Percentiles rank a stretch among this genome's conserved stretches.
phyloP scores from a whole-genome alignment of 1,140 invertebrate genomes.

The Andrena cerasifolii region DNA sequence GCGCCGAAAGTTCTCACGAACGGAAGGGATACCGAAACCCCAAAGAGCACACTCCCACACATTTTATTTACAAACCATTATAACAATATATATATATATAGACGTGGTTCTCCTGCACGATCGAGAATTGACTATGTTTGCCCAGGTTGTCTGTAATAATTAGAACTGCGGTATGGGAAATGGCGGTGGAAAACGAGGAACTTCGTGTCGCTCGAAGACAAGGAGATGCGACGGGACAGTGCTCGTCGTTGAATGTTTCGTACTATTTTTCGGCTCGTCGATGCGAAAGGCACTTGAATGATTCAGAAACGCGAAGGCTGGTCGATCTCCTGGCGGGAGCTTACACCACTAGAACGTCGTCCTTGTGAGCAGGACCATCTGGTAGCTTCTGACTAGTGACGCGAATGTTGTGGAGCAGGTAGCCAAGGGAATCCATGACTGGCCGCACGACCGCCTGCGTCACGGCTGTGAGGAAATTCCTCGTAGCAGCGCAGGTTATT shows the following conservation, averaged over 20 bases:
- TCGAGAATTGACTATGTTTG: too few relatives aligned
- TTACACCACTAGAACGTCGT: conserved; percentile 52
- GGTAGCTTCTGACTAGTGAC: conserved; percentile 83
- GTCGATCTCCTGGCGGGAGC: background rate
- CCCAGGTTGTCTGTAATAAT: too few relatives aligned
- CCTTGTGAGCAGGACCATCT: conserved; percentile 75
- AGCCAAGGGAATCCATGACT: conserved; percentile 84
- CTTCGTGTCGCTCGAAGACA: too few relatives aligned
- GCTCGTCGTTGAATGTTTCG: background rate
- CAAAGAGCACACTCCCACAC: background rate
- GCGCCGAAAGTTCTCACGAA: background rate
- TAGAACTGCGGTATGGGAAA: too few relatives aligned
- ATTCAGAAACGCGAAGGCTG: background rate
- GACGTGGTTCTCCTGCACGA: background rate
- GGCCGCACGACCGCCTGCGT: conserved; percentile 86
- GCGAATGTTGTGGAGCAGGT: conserved; percentile 86
- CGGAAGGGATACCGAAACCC: background rate
- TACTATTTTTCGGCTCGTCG: background rate
- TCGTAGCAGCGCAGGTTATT: conserved; percentile 86
- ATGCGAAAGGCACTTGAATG: conserved; percentile 24
- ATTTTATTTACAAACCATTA: conserved; percentile 46
- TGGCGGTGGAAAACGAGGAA: background rate
- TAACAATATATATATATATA: conserved; percentile 33
- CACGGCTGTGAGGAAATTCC: conserved; percentile 83
- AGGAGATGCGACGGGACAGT: background rate